phyloP scores from a whole-genome alignment of 2,888 invertebrate genomes.

The Stegophylla sp. region DNA sequence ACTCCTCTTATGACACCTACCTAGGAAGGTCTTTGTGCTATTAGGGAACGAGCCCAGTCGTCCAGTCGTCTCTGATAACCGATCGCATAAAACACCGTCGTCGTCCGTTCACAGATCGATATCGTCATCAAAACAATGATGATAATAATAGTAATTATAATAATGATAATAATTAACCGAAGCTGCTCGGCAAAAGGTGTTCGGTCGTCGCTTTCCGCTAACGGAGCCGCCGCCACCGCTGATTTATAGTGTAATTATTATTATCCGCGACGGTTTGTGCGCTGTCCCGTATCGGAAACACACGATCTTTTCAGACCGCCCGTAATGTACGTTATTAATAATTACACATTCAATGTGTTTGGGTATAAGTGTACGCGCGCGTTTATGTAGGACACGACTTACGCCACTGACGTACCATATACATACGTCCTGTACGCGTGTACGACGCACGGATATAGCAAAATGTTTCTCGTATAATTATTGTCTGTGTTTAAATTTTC shows the following conservation, averaged over 20 bases:
- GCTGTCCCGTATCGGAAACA: constrained; percentile 24
- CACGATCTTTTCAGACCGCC: constrained; percentile 6
- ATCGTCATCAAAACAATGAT: constrained; percentile 34
- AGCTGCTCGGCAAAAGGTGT: constrained; percentile 22
- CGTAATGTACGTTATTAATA: constrained; percentile 32
- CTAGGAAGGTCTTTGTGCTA: too few species aligned
- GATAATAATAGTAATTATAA: not conserved
- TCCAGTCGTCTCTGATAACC: not conserved
- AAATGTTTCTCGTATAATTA: too few species aligned
- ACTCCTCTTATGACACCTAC: too few species aligned
- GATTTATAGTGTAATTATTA: constrained; percentile 52
- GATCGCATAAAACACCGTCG: constrained; percentile 26
- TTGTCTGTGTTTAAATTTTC: too few species aligned
- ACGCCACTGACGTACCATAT: too few species aligned
- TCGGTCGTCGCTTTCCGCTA: constrained; percentile 20
- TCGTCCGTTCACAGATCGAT: not conserved
- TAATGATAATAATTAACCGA: constrained; percentile 28
- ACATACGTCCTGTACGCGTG: too few species aligned
- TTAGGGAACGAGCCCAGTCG: too few species aligned
- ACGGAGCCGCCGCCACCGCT: constrained; percentile 14
- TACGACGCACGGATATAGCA: too few species aligned
- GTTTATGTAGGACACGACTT: too few species aligned
- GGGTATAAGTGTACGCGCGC: too few species aligned
- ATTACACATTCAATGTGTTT: not conserved
- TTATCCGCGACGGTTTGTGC: constrained; percentile 31